These are phyloP conservation scores for Phataginus tetradactyla DNA, from an alignment of 2,797 vertebrate species.

Conservation along the genomic window DNA sequence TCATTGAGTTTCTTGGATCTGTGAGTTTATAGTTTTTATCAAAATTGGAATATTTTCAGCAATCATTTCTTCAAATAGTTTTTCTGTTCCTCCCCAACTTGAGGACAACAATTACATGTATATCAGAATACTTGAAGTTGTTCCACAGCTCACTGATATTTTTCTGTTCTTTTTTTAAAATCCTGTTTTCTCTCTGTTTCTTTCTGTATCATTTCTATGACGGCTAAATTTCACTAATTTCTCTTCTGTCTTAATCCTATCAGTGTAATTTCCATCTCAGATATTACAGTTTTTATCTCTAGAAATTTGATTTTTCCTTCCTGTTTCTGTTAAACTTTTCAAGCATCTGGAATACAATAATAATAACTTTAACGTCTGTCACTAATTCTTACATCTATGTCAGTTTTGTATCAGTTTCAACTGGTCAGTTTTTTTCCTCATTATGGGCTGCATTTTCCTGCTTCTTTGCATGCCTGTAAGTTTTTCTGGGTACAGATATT, in stretches of 20 bases:
- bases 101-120: not conserved
- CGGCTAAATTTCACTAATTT: constrained; percentile 18
- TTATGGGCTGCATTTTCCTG: not conserved
- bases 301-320: not conserved
- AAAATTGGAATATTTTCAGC: not conserved
- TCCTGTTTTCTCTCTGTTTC: not conserved
- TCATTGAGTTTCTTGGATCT: constrained; percentile 17
- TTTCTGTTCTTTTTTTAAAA: not conserved
- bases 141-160: not conserved
- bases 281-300: not conserved
- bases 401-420: not conserved
- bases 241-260: constrained; percentile 7
- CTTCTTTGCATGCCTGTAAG: not conserved
- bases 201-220: not conserved
- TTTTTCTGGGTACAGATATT: not conserved
- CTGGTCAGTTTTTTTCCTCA: constrained; percentile 19
- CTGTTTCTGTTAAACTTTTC: constrained; percentile 8
- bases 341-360: constrained; percentile 19
- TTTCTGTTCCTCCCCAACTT: not conserved
- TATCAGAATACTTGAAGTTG: not conserved
- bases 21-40: constrained; percentile 17
- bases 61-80: constrained; percentile 39
- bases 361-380: not conserved
- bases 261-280: constrained; percentile 12
- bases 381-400: not conserved